Evolutionary conservation across 1,140 invertebrate species (phyloP).

Genomic region (Melanaphis sacchari): DNA sequence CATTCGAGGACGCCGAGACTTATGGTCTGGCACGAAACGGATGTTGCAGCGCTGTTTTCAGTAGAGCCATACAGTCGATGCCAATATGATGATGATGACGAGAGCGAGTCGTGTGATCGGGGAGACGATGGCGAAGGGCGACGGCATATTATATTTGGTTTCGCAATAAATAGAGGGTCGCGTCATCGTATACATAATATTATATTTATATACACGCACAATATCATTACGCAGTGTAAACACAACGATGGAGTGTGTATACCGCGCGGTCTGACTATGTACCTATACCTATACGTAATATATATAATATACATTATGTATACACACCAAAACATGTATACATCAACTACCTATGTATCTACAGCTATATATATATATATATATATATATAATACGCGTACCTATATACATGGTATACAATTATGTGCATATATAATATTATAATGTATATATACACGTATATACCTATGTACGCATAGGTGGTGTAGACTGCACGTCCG

Average conservation of each 20-base stretch:
- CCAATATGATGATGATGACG: neutral
- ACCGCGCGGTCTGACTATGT: neutral
- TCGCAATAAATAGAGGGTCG: neutral
- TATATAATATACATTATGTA: neutral
- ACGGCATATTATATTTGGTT: neutral
- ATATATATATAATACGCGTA: neutral
- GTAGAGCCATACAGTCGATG: neutral
- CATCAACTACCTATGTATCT: neutral
- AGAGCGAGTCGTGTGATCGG: neutral
- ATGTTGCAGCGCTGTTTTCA: neutral
- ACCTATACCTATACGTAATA: neutral
- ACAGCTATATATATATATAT: neutral
- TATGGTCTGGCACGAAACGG: neutral
- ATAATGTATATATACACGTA: neutral
- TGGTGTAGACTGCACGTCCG: constrained; percentile 21
- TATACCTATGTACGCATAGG: neutral
- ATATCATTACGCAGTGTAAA: neutral
- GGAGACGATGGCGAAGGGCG: neutral
- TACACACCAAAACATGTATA: neutral
- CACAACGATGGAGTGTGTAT: neutral
- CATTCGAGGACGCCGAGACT: neutral
- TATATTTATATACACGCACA: neutral
- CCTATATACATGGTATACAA: neutral
- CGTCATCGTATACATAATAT: neutral
- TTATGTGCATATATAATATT: neutral